These are phyloP conservation scores for Lethenteron reissneri DNA, from an alignment of 2,113 vertebrate species.

Conservation along the genomic window DNA sequence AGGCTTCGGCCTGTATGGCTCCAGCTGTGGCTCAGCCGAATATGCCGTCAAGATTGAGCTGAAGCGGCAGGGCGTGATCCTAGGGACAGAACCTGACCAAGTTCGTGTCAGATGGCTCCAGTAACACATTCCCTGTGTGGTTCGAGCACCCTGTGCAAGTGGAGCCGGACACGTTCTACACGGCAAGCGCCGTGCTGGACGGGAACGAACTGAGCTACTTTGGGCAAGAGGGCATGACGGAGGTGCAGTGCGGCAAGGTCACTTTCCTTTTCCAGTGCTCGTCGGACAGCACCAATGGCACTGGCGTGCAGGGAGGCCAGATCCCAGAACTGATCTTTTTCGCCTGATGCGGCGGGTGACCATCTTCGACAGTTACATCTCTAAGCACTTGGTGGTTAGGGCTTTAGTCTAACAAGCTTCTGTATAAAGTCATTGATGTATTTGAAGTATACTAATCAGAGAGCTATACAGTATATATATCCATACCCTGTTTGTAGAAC, in stretches of 20 bases:
- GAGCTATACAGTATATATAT: too few species aligned
- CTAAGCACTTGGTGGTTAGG: too few species aligned
- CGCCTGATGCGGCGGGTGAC: conserved; percentile 27
- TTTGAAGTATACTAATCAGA: too few species aligned
- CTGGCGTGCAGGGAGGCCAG: conserved; percentile 83
- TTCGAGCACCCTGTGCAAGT: conserved; percentile 92
- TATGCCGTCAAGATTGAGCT: conserved; percentile 90
- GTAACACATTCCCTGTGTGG: conserved; percentile 86
- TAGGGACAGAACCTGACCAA: conserved; percentile 84
- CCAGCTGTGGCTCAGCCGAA: conserved; percentile 80
- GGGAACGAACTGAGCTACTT: conserved; percentile 90
- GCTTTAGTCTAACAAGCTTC: too few species aligned
- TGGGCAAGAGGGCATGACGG: conserved; percentile 91
- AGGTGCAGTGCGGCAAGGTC: conserved; percentile 88
- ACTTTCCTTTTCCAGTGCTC: conserved; percentile 96
- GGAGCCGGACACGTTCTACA: conserved; percentile 88
- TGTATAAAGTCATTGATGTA: too few species aligned
- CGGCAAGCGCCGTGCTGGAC: conserved; percentile 74
- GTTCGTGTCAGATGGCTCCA: conserved; percentile 89
- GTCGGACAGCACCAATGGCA: conserved; percentile 90
- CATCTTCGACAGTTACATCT: too few species aligned
- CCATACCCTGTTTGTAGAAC: too few species aligned
- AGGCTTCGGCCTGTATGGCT: conserved; percentile 79
- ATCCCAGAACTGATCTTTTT: conserved; percentile 95
- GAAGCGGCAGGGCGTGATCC: conserved; percentile 65